Base-by-base conservation (phyloP, 2,888 invertebrate species). In the Cryptus viduatorius region DNA sequence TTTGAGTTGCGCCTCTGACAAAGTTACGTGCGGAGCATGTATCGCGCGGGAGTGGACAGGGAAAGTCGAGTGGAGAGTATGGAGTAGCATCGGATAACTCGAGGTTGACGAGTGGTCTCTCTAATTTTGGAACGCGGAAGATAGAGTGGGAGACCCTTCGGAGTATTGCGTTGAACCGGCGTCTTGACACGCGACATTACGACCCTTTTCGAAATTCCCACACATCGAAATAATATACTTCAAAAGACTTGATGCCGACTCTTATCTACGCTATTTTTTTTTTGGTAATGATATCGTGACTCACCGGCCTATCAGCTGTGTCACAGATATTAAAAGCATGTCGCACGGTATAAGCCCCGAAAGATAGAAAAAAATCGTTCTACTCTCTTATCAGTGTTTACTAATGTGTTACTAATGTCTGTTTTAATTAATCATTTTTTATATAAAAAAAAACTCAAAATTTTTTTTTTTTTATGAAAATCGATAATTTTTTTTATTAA, bases 121-220 rank as follows among this genome's bases (percentile, higher is more conserved):
- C 83, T 83, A 83, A 79, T 79, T 79, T 83, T 83, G 79, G 79
- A 83, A 76, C 79, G 19, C 37, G 12, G 14, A 37, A 29, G 31
- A 69, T 29, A 48, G 73, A 76, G 50, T 37, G 68, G 61, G 59
- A 64, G 50, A 69, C 31, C 37, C 78, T 69, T 69, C 69, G 61
- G 5, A 8, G 46, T 12, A 24, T 78, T 42, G 61, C n/a, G 59
- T 72, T 67, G 67, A 37, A 37, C 37, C 44, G n/a, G 42, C 48
- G 8, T 29, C 37, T 83, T 61, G 56, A 76, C 69, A 75, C 80
- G 59, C 69, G 29, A 69, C 44, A n/a, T 64, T 64, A 42, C 48
- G 48, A 71, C 24, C 61, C 48, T 61, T 50, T 61, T 14, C 16
- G 37, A 71, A 79, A 79, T 71, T 64, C 50, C 48, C n/a, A n/a